phyloP scores from a whole-genome alignment of 2,797 vertebrate species.

The Huso huso region DNA sequence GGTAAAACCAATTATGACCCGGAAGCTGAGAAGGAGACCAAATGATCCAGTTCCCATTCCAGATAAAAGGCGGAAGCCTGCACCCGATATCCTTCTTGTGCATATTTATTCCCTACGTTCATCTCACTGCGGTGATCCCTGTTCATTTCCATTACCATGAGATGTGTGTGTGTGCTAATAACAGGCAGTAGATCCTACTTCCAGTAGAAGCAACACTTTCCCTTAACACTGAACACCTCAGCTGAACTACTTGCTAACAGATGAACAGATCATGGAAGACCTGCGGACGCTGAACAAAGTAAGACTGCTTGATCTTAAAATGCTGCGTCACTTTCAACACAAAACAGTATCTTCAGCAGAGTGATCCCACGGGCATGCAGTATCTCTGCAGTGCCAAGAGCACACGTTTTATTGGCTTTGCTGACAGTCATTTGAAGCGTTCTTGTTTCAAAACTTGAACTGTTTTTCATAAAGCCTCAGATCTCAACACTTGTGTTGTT shows the following conservation, averaged over 20 bases:
- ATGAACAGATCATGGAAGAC: slow-evolving; percentile 98
- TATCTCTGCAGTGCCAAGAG: no score
- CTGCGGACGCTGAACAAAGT: slow-evolving; percentile 92
- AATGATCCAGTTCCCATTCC: slow-evolving; percentile 97
- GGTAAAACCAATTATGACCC: slow-evolving; percentile 96
- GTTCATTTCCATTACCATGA: neutral
- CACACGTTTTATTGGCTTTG: no score
- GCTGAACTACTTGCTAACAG: slow-evolving; percentile 92
- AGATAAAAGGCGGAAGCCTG: slow-evolving; percentile 93
- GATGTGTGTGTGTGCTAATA: neutral
- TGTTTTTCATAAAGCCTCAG: no score
- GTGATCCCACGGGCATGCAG: no score
- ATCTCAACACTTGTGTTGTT: no score
- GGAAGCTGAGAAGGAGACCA: slow-evolving; percentile 85
- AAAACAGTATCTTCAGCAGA: no score
- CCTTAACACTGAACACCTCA: slow-evolving; percentile 77
- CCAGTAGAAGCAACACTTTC: neutral
- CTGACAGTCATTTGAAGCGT: no score
- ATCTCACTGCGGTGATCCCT: no score
- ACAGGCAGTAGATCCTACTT: neutral
- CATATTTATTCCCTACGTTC: neutral
- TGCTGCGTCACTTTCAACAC: no score
- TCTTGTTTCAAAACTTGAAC: no score
- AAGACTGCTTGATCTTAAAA: slow-evolving; percentile 4
- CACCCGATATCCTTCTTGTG: slow-evolving; percentile 88